Conservation (phyloP, 2,888 invertebrate species). For the Athripsodes cinereus region DNA sequence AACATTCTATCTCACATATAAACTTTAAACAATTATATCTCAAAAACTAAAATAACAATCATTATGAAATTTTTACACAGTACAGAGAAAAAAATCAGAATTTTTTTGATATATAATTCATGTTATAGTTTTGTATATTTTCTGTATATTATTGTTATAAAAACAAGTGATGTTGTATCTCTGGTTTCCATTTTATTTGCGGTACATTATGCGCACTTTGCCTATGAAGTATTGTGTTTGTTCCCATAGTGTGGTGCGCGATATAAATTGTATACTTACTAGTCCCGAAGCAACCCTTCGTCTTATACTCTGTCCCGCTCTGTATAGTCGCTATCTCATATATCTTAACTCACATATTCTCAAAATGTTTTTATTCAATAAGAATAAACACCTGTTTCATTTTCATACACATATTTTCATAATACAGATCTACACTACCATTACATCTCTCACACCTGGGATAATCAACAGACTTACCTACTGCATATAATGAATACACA, state of each 20-base stretch:
- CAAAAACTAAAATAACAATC: conserved; percentile 13
- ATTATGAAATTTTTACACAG: conserved; percentile 30
- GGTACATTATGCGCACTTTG: conserved; percentile 46
- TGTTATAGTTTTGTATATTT: neutral
- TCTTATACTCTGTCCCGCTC: conserved; percentile 54
- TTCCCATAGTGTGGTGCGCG: conserved; percentile 29
- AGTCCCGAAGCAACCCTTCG: conserved; percentile 54
- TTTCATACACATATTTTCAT: no score
- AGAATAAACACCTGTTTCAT: no score
- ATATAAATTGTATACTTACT: conserved; percentile 42
- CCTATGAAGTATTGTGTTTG: conserved; percentile 41
- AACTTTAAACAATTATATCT: neutral
- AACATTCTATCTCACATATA: conserved; percentile 44
- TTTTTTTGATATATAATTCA: conserved; percentile 39
- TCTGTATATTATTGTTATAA: conserved; percentile 7
- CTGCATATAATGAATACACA: no score
- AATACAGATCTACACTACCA: no score
- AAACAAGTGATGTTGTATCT: conserved; percentile 33
- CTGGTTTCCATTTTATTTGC: conserved; percentile 47
- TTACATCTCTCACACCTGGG: no score
- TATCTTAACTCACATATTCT: conserved; percentile 25
- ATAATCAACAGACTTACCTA: no score
- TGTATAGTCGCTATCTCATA: conserved; percentile 34
- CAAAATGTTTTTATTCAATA: no score
- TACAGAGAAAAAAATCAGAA: conserved; percentile 36